Evolutionary conservation across 1,140 invertebrate species (phyloP).

Genomic region (Mycetomoellerius zeteki): DNA sequence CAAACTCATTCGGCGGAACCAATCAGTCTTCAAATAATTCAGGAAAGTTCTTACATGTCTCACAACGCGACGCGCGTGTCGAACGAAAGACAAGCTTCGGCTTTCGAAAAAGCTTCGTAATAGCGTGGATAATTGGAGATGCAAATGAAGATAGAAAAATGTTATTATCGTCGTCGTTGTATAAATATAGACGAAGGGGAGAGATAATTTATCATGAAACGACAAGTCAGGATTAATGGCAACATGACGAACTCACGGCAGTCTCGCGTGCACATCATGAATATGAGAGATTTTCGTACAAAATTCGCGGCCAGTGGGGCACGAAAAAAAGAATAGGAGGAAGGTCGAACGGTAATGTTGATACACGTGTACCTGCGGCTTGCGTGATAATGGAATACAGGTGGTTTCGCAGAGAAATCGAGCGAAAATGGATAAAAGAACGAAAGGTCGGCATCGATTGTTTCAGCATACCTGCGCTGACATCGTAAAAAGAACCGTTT

Average conservation of each 20-base stretch:
- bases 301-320: slow-evolving; percentile 60
- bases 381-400: slow-evolving; percentile 44
- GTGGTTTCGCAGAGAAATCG: slow-evolving; percentile 41
- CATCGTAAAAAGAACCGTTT: not conserved
- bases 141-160: slow-evolving; percentile 34
- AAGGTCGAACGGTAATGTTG: slow-evolving; percentile 50
- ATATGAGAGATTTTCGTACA: slow-evolving; percentile 37
- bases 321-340: slow-evolving; percentile 35
- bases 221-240: slow-evolving; percentile 53
- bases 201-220: slow-evolving; percentile 38
- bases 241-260: not conserved
- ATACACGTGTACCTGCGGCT: slow-evolving; percentile 31
- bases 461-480: not conserved
- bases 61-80: not conserved
- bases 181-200: not conserved
- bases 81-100: not conserved
- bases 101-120: not conserved
- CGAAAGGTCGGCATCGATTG: slow-evolving; percentile 5
- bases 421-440: not conserved
- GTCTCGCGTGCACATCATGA: slow-evolving; percentile 48
- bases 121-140: not conserved
- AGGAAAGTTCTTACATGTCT: not conserved
- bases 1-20: not conserved
- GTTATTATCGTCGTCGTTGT: not conserved
- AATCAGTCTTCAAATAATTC: not conserved